Evolutionary conservation across 2,888 invertebrate species (phyloP).

Genomic region (Acanthococcus lagerstroemiae): DNA sequence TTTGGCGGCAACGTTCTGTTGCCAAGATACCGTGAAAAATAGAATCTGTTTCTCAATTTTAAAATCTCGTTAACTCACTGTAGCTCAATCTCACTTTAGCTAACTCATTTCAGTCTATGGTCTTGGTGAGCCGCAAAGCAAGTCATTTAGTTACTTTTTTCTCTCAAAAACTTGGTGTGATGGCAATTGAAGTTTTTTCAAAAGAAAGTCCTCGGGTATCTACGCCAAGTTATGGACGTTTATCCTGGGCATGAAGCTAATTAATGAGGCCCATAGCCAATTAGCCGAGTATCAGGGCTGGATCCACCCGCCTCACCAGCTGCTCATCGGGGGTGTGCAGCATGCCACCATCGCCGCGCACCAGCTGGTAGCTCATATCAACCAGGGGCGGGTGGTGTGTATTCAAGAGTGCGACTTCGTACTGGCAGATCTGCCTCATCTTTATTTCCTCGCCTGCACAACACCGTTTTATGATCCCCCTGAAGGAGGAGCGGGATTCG

Average conservation of each 20-base stretch:
- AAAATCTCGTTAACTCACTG: too few species aligned
- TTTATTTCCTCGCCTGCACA: background rate
- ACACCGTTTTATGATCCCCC: background rate
- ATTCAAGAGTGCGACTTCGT: background rate
- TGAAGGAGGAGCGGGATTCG: background rate
- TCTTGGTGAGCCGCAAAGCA: too few species aligned
- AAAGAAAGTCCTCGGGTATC: too few species aligned
- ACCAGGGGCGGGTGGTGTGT: background rate
- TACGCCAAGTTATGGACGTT: background rate
- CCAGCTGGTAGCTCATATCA: background rate
- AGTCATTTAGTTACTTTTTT: too few species aligned
- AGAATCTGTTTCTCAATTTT: too few species aligned
- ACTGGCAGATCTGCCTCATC: background rate
- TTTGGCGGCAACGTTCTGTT: too few species aligned
- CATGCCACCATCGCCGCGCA: background rate
- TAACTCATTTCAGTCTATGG: too few species aligned
- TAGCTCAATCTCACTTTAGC: too few species aligned
- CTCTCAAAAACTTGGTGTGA: too few species aligned
- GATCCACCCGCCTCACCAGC: background rate
- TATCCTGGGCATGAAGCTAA: background rate
- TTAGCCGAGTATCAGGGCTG: background rate
- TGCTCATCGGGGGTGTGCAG: background rate
- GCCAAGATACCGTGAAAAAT: too few species aligned
- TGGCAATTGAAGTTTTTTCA: too few species aligned
- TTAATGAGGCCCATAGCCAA: background rate